These are phyloP conservation scores for Megathymus violae DNA, from an alignment of 1,140 invertebrate species.

Conservation along the genomic window DNA sequence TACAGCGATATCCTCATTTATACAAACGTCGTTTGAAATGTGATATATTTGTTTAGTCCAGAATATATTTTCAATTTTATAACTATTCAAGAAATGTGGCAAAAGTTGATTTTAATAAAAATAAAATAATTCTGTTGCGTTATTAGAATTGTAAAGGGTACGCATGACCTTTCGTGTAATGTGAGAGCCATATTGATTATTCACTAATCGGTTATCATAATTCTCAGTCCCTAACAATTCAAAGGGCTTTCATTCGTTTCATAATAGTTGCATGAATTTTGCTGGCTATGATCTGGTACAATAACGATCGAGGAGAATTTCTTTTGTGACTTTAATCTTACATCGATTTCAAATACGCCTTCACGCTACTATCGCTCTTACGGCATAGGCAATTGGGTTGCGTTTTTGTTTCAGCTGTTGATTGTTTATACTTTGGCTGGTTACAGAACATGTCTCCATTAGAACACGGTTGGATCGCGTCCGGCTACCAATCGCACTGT, in stretches of 20 bases:
- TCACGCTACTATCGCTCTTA: slow-evolving; percentile 28
- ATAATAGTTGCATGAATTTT: slow-evolving; percentile 12
- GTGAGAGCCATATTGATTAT: neutral
- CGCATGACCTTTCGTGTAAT: neutral
- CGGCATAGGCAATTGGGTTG: slow-evolving; percentile 23
- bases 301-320: slow-evolving; percentile 2
- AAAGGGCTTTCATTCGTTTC: neutral
- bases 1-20: neutral
- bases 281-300: slow-evolving; percentile 5
- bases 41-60: neutral
- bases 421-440: slow-evolving; percentile 37
- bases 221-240: neutral
- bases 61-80: neutral
- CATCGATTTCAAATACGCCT: slow-evolving; percentile 1
- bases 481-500: slow-evolving; percentile 83
- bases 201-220: neutral
- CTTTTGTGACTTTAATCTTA: neutral
- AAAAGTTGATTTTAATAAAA: neutral
- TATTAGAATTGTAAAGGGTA: neutral
- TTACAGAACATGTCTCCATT: slow-evolving; percentile 81
- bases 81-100: neutral
- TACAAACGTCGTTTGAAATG: neutral
- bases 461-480: slow-evolving; percentile 85
- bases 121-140: neutral
- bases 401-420: slow-evolving; percentile 30